A percentile compares a stretch with the other conserved stretches of the same genome.
These are phyloP conservation scores for Porites cylindrica DNA, from an alignment of 92 coral and sea anemone species.

Conservation along the genomic window DNA sequence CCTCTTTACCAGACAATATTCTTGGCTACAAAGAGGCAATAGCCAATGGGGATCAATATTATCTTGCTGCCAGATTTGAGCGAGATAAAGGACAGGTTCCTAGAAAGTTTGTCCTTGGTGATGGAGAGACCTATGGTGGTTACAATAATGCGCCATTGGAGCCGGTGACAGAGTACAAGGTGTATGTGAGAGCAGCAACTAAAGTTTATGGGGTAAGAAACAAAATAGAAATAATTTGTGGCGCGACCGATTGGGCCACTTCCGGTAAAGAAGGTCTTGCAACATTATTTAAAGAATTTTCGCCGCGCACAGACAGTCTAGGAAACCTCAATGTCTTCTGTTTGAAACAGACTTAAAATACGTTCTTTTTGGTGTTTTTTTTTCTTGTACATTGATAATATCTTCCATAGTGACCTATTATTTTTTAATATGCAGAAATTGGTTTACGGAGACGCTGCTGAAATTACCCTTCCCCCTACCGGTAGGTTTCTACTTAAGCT, in stretches of 20 bases:
- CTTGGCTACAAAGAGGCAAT: conserved; percentile 48
- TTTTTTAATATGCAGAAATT: conserved; percentile 39
- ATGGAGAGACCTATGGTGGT: conserved; percentile 64
- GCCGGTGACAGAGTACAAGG: conserved; percentile 77
- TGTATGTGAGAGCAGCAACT: conserved; percentile 78
- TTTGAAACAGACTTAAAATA: too few relatives aligned
- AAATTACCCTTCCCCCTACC: conserved; percentile 61
- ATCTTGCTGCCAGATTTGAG: conserved; percentile 82
- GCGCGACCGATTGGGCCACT: neutral
- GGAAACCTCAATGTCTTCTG: too few relatives aligned
- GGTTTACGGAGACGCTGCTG: conserved; percentile 64
- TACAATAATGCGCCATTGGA: conserved; percentile 77
- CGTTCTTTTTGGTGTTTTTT: too few relatives aligned
- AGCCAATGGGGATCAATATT: conserved; percentile 52
- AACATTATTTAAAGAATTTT: too few relatives aligned
- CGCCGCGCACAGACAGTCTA: too few relatives aligned
- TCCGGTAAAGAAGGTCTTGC: neutral
- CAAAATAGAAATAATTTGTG: neutral
- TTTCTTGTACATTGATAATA: too few relatives aligned
- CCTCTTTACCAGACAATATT: conserved; percentile 43
- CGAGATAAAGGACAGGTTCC: conserved; percentile 15
- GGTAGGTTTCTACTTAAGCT: conserved; percentile 36
- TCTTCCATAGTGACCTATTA: too few relatives aligned
- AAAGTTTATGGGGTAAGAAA: conserved; percentile 69
- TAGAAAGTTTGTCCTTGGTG: conserved; percentile 78